phyloP scores from a whole-genome alignment of 2,113 vertebrate species.

The Carettochelys insculpta region DNA sequence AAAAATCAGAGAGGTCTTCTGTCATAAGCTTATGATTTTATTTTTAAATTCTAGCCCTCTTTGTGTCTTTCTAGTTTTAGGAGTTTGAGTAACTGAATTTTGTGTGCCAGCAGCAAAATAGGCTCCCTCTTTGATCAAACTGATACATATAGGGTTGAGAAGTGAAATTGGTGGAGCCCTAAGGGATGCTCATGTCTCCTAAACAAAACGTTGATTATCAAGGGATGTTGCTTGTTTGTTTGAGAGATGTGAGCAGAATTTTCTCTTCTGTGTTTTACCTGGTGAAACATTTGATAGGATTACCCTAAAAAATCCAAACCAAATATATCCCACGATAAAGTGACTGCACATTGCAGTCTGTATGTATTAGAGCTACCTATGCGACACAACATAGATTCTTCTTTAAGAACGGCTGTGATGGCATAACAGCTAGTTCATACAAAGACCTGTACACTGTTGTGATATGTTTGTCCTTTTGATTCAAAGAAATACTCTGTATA shows the following conservation, averaged over 20 bases:
- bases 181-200: slow-evolving; percentile 57
- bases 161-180: slow-evolving; percentile 38
- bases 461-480: not conserved
- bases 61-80: not conserved
- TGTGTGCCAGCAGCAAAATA: slow-evolving; percentile 63
- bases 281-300: slow-evolving; percentile 36
- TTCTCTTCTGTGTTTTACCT: slow-evolving; percentile 63
- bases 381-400: not conserved
- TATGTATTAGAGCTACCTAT: not conserved
- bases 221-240: slow-evolving; percentile 74
- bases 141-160: slow-evolving; percentile 31
- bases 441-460: not conserved
- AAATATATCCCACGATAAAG: not conserved
- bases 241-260: slow-evolving; percentile 63
- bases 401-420: not conserved
- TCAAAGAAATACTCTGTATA: not conserved
- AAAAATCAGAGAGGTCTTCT: slow-evolving; percentile 18
- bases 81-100: slow-evolving; percentile 20
- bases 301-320: not conserved
- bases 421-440: not conserved
- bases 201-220: slow-evolving; percentile 71
- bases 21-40: slow-evolving; percentile 44
- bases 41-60: slow-evolving; percentile 46
- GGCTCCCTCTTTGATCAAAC: slow-evolving; percentile 28
- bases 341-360: not conserved